Percentiles rank a stretch among this genome's conserved stretches.
These are phyloP conservation scores for Onychomys arenicola DNA, from an alignment of 2,797 vertebrate species.

Conservation along the genomic window DNA sequence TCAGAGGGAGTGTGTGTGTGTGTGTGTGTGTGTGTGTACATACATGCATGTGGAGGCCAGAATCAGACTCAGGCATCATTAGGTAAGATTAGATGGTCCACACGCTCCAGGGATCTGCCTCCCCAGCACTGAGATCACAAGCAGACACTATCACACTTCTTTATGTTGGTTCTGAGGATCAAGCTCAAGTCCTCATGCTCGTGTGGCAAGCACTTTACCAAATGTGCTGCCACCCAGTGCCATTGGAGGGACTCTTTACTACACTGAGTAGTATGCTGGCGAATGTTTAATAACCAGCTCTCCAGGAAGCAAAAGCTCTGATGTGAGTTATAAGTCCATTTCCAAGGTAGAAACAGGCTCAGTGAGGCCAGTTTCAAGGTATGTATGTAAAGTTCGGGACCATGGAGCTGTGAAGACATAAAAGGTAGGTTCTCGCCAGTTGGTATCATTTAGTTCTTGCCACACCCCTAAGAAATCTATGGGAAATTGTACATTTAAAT, in stretches of 20 bases:
- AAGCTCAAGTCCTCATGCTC: background rate
- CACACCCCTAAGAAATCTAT: background rate
- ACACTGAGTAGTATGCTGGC: background rate
- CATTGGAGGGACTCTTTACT: background rate
- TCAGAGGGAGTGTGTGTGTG: background rate
- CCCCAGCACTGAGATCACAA: background rate
- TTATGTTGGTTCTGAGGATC: background rate
- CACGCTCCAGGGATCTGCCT: background rate
- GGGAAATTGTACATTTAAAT: slow-evolving; percentile 11
- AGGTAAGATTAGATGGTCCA: background rate
- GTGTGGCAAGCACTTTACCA: background rate
- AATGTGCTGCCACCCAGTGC: background rate
- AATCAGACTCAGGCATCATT: background rate
- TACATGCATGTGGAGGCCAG: background rate
- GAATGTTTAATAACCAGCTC: background rate
- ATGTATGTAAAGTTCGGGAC: background rate
- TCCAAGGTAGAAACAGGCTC: background rate
- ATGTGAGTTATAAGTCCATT: background rate
- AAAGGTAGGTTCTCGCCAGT: background rate
- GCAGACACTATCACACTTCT: background rate
- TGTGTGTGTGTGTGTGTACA: too few relatives aligned
- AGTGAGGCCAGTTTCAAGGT: background rate
- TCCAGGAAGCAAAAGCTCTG: background rate
- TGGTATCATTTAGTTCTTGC: background rate
- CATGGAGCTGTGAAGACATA: background rate